phyloP scores from a whole-genome alignment of 2,797 vertebrate genomes.

The Acropternis orthonyx region DNA sequence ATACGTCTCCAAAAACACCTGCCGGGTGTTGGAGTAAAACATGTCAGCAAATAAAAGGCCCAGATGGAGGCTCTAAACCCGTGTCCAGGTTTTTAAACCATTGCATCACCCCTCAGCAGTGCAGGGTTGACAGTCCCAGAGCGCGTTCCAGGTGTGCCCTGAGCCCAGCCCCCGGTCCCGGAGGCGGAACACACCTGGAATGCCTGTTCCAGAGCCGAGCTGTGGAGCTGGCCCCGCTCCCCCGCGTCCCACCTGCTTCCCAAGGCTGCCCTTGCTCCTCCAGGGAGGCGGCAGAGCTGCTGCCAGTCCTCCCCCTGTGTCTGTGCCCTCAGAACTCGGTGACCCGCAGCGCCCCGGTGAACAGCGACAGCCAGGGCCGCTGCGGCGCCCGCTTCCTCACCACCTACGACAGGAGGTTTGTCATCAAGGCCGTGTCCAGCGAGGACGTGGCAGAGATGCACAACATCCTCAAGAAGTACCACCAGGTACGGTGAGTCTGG shows the following conservation, averaged over 20 bases:
- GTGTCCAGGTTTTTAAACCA: fast-evolving
- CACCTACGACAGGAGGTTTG: conserved; percentile 91
- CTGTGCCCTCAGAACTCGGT: conserved; percentile 84
- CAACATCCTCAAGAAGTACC: conserved; percentile 96
- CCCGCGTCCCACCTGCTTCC: not conserved
- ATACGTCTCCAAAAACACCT: not conserved
- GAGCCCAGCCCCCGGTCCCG: not conserved
- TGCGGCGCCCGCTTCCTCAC: conserved; percentile 91
- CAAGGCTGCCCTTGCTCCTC: not conserved
- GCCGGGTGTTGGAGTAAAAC: not conserved
- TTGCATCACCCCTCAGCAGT: not conserved
- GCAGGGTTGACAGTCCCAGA: not conserved
- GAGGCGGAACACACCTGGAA: not conserved
- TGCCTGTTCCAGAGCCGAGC: not conserved
- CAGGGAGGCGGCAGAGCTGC: not conserved
- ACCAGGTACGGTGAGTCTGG: conserved; percentile 84
- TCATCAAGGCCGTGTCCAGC: conserved; percentile 92
- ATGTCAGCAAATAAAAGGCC: not conserved
- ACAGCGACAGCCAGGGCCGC: conserved; percentile 91
- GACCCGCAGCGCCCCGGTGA: conserved; percentile 89
- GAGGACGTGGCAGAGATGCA: conserved; percentile 97
- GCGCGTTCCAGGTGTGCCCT: too few species aligned
- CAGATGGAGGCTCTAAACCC: not conserved
- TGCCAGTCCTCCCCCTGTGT: not conserved
- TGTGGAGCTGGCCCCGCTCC: not conserved